Evolutionary conservation across 2,797 vertebrate genomes (phyloP).

Genomic region (Zonotrichia albicollis): DNA sequence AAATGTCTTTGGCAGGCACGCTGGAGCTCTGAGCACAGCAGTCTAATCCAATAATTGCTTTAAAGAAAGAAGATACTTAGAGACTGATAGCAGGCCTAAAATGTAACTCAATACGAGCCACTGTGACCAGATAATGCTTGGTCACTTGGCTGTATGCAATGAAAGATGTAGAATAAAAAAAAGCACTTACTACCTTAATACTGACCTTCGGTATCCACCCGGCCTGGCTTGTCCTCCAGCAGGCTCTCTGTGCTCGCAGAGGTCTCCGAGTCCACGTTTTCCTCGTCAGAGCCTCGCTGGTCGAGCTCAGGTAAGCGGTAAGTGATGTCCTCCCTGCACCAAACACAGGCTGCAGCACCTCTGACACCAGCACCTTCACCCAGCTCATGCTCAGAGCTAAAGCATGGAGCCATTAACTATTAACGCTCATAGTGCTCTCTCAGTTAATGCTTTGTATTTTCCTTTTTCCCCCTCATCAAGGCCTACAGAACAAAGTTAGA

Average conservation of each 20-base stretch:
- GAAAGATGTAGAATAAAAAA: conserved; percentile 46
- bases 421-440: not conserved
- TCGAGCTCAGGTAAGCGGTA: conserved; percentile 94
- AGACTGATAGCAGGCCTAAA: not conserved
- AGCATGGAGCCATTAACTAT: not conserved
- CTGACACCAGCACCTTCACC: not conserved
- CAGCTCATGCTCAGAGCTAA: not conserved
- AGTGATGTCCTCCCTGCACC: conserved; percentile 89
- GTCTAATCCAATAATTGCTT: conserved; percentile 69
- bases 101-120: not conserved
- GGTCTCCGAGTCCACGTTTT: conserved; percentile 92
- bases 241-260: conserved; percentile 96
- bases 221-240: conserved; percentile 83
- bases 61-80: conserved; percentile 67
- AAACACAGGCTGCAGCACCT: not conserved
- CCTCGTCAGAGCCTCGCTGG: conserved; percentile 93
- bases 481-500: not conserved
- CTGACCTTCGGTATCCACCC: conserved; percentile 88
- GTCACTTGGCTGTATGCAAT: not conserved
- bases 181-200: conserved; percentile 79
- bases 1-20: conserved; percentile 43
- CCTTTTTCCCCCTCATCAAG: not conserved
- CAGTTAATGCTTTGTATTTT: not conserved
- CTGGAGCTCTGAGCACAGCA: conserved; percentile 26
- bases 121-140: not conserved